These are phyloP conservation scores for Corvus cornix DNA, from an alignment of 2,113 vertebrate genomes.

Conservation along the genomic window DNA sequence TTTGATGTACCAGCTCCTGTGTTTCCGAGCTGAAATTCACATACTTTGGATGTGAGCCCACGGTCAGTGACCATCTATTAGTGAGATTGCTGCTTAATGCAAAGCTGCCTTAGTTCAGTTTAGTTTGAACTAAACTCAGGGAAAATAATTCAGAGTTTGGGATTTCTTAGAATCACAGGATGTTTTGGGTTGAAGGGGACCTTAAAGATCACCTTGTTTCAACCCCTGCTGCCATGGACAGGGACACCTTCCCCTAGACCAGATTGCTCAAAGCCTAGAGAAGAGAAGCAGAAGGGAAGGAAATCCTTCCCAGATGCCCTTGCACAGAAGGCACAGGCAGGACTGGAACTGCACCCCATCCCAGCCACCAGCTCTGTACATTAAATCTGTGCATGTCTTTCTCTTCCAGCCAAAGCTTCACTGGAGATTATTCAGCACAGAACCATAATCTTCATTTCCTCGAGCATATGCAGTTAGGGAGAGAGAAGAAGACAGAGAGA, in stretches of 20 bases:
- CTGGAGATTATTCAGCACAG: background rate
- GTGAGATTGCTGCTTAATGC: background rate
- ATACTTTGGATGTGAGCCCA: background rate
- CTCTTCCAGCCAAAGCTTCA: background rate
- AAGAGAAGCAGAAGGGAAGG: background rate
- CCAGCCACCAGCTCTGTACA: background rate
- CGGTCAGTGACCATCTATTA: background rate
- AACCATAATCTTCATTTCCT: background rate
- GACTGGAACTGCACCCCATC: background rate
- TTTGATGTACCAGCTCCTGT: background rate
- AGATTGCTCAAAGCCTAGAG: background rate
- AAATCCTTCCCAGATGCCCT: background rate
- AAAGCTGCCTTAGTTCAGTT: background rate
- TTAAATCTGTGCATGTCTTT: background rate
- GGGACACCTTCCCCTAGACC: background rate
- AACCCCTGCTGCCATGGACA: background rate
- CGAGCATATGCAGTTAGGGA: rapidly evolving
- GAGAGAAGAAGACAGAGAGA: background rate
- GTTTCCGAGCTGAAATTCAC: background rate
- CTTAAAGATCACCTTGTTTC: background rate
- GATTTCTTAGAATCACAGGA: background rate
- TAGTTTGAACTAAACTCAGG: background rate
- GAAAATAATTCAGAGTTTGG: background rate
- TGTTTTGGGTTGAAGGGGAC: background rate
- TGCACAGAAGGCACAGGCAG: background rate